Evolutionary conservation across 2,113 vertebrate species (phyloP), one percentile per base, ranked within the genome.

Genomic region (Dascyllus trimaculatus): DNA sequence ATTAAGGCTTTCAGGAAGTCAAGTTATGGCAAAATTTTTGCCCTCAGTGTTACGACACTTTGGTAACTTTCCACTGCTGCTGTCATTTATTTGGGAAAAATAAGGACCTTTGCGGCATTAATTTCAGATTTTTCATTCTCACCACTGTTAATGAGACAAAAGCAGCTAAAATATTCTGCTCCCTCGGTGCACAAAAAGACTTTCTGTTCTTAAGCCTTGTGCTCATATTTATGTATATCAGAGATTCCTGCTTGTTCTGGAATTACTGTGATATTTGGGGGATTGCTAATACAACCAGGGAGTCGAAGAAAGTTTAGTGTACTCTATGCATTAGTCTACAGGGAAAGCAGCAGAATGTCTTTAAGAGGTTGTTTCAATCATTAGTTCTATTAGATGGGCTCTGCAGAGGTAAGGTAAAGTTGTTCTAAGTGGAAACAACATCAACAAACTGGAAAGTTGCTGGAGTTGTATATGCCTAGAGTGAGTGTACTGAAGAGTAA

Each of bases 1-100:
- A 61, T 77, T 56, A 40, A 26, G 63, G 80, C 68, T 68, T 82
- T 75, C 17, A 63, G 26, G 63, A 80, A 77, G 60, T 49, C 7
- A 1, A 26, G 25, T 25, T 64, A 22, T 62, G 68, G 25, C 45
- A 19, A 63, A 2, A 2, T 17, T 17, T 74, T 76, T 49, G 48
- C 45, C 62, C 58, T 13, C 32, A 10, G 48, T 74, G 56, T 66
- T 35, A 3, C 3, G 2, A 18, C 53, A 32, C 68, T 26, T 69
- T 26, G 35, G 32, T 63, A 60, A 60, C 24, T 49, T 78, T 63
- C 19, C 26, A 1, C 29, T 0, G 21, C 24, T 72, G 11, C 51
- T 54, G 56, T 68, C 18, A 40, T 65, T 62, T 26, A 63, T 59
- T 19, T 21, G 18, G 52, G 5, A 46, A 22, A 35, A 40, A 46